Base-by-base conservation (phyloP, 2,113 vertebrate genomes). In the Elgaria multicarinata region DNA sequence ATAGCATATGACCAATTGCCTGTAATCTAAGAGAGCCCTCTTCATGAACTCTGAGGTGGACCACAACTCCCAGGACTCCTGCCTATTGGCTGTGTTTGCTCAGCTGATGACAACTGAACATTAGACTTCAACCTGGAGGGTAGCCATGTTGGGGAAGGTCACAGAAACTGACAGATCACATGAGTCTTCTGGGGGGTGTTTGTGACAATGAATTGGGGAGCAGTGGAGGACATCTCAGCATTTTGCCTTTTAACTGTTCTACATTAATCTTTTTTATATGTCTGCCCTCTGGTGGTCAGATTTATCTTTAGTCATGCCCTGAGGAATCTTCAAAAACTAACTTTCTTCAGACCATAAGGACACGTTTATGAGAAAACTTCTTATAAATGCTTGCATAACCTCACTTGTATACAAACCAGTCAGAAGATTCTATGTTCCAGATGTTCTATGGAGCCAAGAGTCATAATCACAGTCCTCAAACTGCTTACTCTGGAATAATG, bases 371-470 rank as follows among this genome's bases (percentile, higher is more conserved):
- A 83, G 79, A 89, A 44, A 83, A 55, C 39, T 71, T 87, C 31
- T 77, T 77, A 44, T 16, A 67, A 66, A 82, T 31, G 80, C 33
- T 76, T 75, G 5, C 76, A 64, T 20, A 83, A 28, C n/a, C 42
- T 87, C 31, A 67, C 75, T 67, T 66, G 24, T 76, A 62, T 74
- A n/a, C 9, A 42, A 72, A 42, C 10, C 9, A 76, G 14, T 83
- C 22, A 76, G 69, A 83, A 66, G 33, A 69, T 79, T 78, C 76
- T 69, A 31, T 83, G 39, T 83, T 89, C 67, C 80, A 77, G 55
- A 89, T 67, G 80, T 83, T 89, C 42, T 76, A 76, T 89, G 81
- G 72, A 89, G 80, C 58, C 72, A 66, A 50, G 58, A 66, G 71
- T 76, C 79, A 50, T 83, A 66, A 44, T 77, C 85, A 62, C 31